Evolutionary conservation across 2,888 invertebrate species (phyloP).

Genomic region (Leptinotarsa juncta): DNA sequence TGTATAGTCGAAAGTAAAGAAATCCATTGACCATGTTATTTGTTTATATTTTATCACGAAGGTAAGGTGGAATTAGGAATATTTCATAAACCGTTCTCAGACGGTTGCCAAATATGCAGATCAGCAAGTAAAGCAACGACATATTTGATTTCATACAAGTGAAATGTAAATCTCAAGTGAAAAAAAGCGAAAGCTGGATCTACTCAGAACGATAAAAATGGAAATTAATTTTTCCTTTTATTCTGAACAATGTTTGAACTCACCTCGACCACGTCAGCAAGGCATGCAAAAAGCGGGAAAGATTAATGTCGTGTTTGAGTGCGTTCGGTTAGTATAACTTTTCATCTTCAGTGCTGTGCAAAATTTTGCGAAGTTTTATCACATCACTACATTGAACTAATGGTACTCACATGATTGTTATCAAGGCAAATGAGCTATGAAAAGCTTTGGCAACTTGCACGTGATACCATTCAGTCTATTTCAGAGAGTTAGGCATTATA

Average conservation of each 20-base stretch:
- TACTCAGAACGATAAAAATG: too few relatives aligned
- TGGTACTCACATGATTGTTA: constrained; percentile 26
- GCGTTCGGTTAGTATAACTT: constrained; percentile 42
- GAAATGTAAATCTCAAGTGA: not conserved
- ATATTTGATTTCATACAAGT: not conserved
- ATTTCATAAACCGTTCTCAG: too few relatives aligned
- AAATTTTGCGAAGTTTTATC: constrained; percentile 4
- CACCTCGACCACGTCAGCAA: constrained; percentile 51
- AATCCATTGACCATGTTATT: too few relatives aligned
- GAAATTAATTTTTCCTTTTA: not conserved
- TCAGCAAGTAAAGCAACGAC: not conserved
- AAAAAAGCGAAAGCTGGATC: too few relatives aligned
- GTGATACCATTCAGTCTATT: constrained; percentile 19
- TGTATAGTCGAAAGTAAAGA: too few relatives aligned
- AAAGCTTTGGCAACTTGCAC: constrained; percentile 14
- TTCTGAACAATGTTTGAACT: constrained; percentile 29
- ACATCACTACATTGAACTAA: constrained; percentile 19
- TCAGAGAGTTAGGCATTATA: not conserved
- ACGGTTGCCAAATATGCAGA: too few relatives aligned
- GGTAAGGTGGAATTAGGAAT: too few relatives aligned
- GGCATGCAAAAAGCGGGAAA: constrained; percentile 51
- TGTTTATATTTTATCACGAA: too few relatives aligned
- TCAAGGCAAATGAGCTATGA: constrained; percentile 11
- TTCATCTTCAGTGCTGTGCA: constrained; percentile 27
- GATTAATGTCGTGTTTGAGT: constrained; percentile 32